Evolutionary conservation across 2,797 vertebrate species (phyloP).

Genomic region (Rhynchonycteris naso): DNA sequence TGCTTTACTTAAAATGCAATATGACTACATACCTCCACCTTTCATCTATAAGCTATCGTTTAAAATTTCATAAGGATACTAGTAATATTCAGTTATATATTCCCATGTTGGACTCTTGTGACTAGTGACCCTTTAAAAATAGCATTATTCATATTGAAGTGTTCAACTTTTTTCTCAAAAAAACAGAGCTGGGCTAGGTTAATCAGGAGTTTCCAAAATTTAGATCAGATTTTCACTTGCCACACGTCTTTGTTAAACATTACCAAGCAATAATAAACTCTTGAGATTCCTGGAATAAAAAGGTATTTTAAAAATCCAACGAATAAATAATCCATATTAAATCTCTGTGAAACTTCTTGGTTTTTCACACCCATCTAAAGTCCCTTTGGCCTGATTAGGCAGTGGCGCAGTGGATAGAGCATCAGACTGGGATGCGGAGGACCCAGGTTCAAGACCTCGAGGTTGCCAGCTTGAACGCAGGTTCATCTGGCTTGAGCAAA

Average conservation of each 20-base stretch:
- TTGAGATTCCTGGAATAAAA: not conserved
- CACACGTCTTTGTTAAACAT: not conserved
- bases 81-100: not conserved
- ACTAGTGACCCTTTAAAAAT: not conserved
- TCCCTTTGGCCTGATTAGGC: too few species aligned
- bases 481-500: too few species aligned
- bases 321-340: not conserved
- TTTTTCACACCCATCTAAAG: not conserved
- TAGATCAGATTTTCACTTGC: not conserved
- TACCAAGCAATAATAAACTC: conserved; percentile 4
- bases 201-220: not conserved
- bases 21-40: not conserved
- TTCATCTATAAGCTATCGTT: not conserved
- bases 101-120: not conserved
- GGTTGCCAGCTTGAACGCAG: too few species aligned
- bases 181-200: not conserved
- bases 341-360: not conserved
- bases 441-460: too few species aligned
- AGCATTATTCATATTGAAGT: not conserved
- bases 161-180: not conserved
- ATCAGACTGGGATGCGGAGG: too few species aligned
- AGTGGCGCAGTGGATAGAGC: too few species aligned
- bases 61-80: not conserved
- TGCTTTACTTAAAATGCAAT: not conserved
- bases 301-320: not conserved